Evolutionary conservation across 2,797 vertebrate genomes (phyloP), one percentile per base, ranked within the genome.

Genomic region (Clarias pachynema): DNA sequence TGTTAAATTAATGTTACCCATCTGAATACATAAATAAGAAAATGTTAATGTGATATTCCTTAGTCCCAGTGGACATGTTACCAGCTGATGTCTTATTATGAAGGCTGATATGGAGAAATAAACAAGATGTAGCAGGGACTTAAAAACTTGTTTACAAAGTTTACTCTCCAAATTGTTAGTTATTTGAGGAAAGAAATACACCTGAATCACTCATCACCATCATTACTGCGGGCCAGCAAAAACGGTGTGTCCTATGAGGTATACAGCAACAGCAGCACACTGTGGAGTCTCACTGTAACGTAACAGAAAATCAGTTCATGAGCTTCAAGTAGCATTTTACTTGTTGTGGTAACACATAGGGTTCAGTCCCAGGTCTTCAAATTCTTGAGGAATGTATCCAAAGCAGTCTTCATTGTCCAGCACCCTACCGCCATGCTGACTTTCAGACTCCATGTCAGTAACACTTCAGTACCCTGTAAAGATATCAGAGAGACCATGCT

Each of bases 371-470:
- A 90, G 26, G 31, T 62, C 34, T 86, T 90, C 57, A 95, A 86
- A 80, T 96, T 94, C 88, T 92, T 79, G 40, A 93, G 86, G 88
- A 94, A 94, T 75, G 78, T 92, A 20, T 70, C 26, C 5, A 95
- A 93, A 49, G 92, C 94, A 63, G 2, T 85, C 16, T 89, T 92
- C 22, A 93, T 93, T 26, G 90, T 90, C 93, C 93, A 95, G 79
- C 95, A 96, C 53, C 95, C 95, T 40, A 94, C 40, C 24, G 91
- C 88, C 91, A 93, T 84, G 26, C 81, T 89, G 3, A 89, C 90
- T 83, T 94, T 95, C 66, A 95, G 88, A 81, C 94, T 40, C 89
- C 92, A 93, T 77, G 86, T 89, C 26, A 90, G 34, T 29, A 92
- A 73, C 75, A 68, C 91, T 44, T 90, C 91, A 44, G 82, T 29